Evolutionary conservation across 1,140 invertebrate genomes (phyloP), one percentile per base, ranked within the genome.

Genomic region (Neodiprion fabricii): DNA sequence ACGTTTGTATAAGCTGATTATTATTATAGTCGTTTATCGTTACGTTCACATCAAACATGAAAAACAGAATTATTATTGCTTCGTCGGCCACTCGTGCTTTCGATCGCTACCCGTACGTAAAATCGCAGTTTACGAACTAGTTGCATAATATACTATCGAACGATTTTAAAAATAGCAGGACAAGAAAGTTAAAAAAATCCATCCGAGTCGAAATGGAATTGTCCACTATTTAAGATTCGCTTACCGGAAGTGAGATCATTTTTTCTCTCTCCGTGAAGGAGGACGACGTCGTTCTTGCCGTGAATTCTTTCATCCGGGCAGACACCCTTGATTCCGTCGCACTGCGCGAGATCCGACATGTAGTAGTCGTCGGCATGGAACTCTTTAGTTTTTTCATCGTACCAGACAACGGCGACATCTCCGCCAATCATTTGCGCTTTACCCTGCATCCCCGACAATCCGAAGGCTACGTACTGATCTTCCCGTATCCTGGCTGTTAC

Each of bases 381-480:
- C 23, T 91, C 91, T 10, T 91, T 90, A 9, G 87, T 91, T 48
- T 89, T 91, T 23, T 90, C 91, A 81, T 96, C 92, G 87, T 94
- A 96, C 75, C 93, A 97, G 4, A 94, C 93, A 0, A 98, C 94
- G 0, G 95, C 94, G 0, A 97, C 93, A 83, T 97, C 96, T 1
- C 93, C 93, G 9, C 95, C 95, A 23, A 96, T 84, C 93, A 95
- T 94, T 83, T 92, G 89, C 0, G 93, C 81, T 12, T 90, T 89
- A 7, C 92, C 93, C 75, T 94, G 91, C 48, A 90, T 91, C 0
- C 95, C 96, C 4, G 95, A 96, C 1, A 96, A 86, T 0, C 96
- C 96, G 76, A 98, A 96, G 1, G 95, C 93, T 85, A 97, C 94
- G 81, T 97, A 98, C 83, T 97, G 94, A 81, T 96, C 93, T 75